These are phyloP conservation scores for Molorchus minor DNA, from an alignment of 2,888 invertebrate genomes.

Conservation along the genomic window DNA sequence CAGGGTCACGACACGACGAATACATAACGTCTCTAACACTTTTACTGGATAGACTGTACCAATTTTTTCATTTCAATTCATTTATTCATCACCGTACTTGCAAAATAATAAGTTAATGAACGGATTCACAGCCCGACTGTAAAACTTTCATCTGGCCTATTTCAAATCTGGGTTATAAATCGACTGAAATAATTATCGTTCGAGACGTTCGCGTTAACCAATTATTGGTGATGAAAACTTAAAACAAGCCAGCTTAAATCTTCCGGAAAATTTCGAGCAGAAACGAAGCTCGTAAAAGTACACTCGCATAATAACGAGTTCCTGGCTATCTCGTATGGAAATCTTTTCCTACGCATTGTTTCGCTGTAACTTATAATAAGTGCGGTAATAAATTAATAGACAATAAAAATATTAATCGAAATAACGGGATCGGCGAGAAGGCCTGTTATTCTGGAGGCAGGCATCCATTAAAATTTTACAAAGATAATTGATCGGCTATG, in stretches of 20 bases:
- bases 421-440: slow-evolving; percentile 6
- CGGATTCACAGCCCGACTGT: slow-evolving; percentile 14
- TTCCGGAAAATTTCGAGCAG: slow-evolving; percentile 45
- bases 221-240: slow-evolving; percentile 49
- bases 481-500: background rate
- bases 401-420: slow-evolving; percentile 28
- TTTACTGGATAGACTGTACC: too few species aligned
- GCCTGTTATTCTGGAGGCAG: background rate
- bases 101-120: background rate
- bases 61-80: background rate
- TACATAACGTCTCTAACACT: too few species aligned
- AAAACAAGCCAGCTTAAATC: slow-evolving; percentile 41
- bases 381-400: slow-evolving; percentile 41
- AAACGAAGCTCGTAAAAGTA: slow-evolving; percentile 27
- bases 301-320: slow-evolving; percentile 35
- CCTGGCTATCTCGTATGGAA: slow-evolving; percentile 39
- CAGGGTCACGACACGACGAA: too few species aligned
- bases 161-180: slow-evolving; percentile 46
- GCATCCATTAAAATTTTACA: background rate
- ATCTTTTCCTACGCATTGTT: slow-evolving; percentile 47
- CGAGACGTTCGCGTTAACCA: slow-evolving; percentile 46
- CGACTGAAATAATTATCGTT: slow-evolving; percentile 50
- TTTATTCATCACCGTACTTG: background rate
- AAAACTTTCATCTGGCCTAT: slow-evolving; percentile 44
- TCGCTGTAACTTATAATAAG: slow-evolving; percentile 34